Evolutionary conservation across 1,140 invertebrate genomes (phyloP).

Genomic region (Bilobella aurantiaca): DNA sequence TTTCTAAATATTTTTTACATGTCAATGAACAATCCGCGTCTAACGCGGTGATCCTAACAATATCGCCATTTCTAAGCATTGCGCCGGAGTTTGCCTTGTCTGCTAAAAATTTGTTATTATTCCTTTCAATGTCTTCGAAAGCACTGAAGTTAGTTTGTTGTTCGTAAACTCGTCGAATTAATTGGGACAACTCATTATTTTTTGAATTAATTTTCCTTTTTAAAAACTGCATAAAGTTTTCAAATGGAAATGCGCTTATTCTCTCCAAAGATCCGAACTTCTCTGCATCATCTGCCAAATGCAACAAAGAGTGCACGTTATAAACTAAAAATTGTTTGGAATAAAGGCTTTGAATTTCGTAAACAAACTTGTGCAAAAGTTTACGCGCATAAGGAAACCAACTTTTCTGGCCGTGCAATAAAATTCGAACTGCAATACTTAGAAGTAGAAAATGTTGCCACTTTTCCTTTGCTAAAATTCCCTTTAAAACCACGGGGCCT

Average conservation of each 20-base stretch:
- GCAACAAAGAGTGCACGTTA: constrained; percentile 40
- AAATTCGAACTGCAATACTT: constrained; percentile 35
- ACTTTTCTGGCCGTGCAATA: constrained; percentile 9
- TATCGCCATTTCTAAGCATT: background rate
- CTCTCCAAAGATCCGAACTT: constrained; percentile 37
- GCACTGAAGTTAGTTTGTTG: too few species aligned
- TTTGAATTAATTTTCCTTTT: constrained; percentile 28
- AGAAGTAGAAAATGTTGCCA: constrained; percentile 40
- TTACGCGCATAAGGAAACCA: constrained; percentile 33
- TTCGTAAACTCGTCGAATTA: constrained; percentile 8
- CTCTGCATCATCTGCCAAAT: constrained; percentile 38
- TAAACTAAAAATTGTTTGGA: constrained; percentile 37
- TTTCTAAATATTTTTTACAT: background rate
- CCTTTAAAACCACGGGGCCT: constrained; percentile 17
- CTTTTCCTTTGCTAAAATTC: background rate
- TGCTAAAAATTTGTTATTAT: background rate
- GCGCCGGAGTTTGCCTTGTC: background rate
- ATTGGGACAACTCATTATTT: constrained; percentile 6
- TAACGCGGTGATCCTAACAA: too few species aligned
- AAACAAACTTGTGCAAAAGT: constrained; percentile 38
- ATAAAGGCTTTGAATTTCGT: constrained; percentile 34
- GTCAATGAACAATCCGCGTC: too few species aligned
- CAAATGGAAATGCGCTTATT: constrained; percentile 40
- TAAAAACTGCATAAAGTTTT: constrained; percentile 37
- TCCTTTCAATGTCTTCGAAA: too few species aligned